Evolutionary conservation across 2,113 vertebrate species (phyloP).

Genomic region (Serinus canaria): DNA sequence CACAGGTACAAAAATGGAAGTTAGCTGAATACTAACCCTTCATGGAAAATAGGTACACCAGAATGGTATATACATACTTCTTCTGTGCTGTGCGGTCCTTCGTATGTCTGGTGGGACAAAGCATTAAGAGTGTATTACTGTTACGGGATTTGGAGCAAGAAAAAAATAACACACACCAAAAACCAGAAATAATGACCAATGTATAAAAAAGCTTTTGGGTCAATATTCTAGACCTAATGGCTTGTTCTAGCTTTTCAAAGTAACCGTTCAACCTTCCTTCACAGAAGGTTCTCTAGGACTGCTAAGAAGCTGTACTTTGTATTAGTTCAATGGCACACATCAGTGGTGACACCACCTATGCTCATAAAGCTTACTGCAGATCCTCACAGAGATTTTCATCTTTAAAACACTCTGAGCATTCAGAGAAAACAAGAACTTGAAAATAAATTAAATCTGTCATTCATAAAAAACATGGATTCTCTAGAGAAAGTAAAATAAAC

Average conservation of each 20-base stretch:
- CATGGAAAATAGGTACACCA: slow-evolving; percentile 94
- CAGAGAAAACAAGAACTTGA: background rate
- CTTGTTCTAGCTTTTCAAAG: background rate
- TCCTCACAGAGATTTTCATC: background rate
- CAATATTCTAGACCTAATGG: background rate
- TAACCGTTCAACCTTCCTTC: background rate
- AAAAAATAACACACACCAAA: background rate
- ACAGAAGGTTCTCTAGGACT: background rate
- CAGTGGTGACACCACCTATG: background rate
- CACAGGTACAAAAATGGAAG: slow-evolving; percentile 72
- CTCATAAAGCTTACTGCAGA: background rate
- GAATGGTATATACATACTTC: slow-evolving; percentile 87
- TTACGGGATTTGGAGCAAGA: background rate
- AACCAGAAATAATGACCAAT: background rate
- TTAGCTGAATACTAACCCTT: slow-evolving; percentile 81
- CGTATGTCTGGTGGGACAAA: slow-evolving; percentile 76
- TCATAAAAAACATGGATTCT: background rate
- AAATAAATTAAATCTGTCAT: background rate
- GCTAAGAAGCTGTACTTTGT: background rate
- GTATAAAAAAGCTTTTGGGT: background rate
- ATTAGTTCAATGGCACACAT: background rate
- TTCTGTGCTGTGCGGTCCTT: slow-evolving; percentile 80
- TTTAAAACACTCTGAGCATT: background rate
- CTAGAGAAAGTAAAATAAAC: background rate
- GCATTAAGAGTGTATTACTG: background rate